Evolutionary conservation across 2,797 vertebrate species (phyloP).

Genomic region (Lacerta bilineata): DNA sequence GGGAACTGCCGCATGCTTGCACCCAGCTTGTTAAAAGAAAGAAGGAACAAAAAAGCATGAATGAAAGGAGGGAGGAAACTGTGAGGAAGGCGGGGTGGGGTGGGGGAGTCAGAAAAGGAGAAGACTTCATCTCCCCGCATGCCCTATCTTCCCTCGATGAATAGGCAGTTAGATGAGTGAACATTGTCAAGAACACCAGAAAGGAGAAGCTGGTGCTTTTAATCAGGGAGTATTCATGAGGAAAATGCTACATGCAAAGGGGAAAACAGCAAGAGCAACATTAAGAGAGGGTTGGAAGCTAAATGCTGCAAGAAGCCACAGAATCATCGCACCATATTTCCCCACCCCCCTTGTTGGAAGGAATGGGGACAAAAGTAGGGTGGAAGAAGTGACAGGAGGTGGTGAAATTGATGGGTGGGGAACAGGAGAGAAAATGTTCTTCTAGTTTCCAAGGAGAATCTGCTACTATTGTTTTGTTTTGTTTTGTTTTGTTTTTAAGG

Average conservation of each 20-base stretch:
- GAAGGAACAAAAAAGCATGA: conserved; percentile 7
- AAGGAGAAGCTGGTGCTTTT: neutral
- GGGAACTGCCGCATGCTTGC: too few relatives aligned
- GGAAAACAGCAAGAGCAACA: neutral
- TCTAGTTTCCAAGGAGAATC: conserved; percentile 17
- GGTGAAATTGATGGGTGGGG: too few relatives aligned
- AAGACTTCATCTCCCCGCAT: fast-evolving
- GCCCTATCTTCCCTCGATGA: conserved; percentile 1
- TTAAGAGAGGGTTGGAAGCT: neutral
- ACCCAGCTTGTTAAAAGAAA: neutral
- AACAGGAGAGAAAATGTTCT: neutral
- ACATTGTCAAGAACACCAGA: neutral
- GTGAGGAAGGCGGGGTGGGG: neutral
- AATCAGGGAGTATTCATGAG: conserved; percentile 1
- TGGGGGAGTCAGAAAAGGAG: neutral
- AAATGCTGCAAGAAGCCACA: neutral
- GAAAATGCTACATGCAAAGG: fast-evolving
- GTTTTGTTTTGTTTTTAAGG: neutral
- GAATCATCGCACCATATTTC: neutral
- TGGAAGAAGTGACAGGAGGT: neutral
- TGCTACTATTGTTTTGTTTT: neutral
- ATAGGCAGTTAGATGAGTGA: conserved; percentile 26
- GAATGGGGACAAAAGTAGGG: neutral
- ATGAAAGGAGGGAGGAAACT: neutral
- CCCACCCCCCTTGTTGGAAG: too few relatives aligned